Evolutionary conservation across 2,888 invertebrate species (phyloP).

Genomic region (Leptinotarsa peninsularis): DNA sequence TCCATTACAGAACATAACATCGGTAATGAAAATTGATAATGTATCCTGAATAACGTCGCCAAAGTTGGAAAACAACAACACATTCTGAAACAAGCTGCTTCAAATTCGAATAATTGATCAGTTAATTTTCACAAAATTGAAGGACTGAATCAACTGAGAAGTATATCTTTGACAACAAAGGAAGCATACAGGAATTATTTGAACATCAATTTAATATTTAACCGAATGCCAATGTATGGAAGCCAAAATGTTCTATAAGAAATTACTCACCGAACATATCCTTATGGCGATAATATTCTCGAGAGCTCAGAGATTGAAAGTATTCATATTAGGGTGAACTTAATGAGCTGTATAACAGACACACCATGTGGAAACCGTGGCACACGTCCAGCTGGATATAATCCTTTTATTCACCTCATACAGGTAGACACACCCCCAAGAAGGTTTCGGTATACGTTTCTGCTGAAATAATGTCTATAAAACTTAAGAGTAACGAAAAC

Average conservation of each 20-base stretch:
- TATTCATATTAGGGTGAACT: conserved; percentile 34
- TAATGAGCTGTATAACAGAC: conserved; percentile 44
- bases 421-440: conserved; percentile 27
- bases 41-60: no score
- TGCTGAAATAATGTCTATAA: neutral
- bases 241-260: neutral
- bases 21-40: no score
- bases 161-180: no score
- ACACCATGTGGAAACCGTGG: conserved; percentile 51
- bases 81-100: no score
- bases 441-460: conserved; percentile 18
- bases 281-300: neutral
- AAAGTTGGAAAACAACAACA: no score
- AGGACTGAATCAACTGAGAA: no score
- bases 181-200: no score
- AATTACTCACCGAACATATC: neutral
- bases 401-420: conserved; percentile 38
- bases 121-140: no score
- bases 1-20: no score
- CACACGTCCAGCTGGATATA: conserved; percentile 41
- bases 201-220: no score
- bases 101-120: no score
- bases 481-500: neutral
- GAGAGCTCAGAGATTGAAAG: conserved; percentile 18
- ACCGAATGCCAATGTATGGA: no score